Conservation (phyloP, 2,888 invertebrate genomes). For the Odontothrips loti region DNA sequence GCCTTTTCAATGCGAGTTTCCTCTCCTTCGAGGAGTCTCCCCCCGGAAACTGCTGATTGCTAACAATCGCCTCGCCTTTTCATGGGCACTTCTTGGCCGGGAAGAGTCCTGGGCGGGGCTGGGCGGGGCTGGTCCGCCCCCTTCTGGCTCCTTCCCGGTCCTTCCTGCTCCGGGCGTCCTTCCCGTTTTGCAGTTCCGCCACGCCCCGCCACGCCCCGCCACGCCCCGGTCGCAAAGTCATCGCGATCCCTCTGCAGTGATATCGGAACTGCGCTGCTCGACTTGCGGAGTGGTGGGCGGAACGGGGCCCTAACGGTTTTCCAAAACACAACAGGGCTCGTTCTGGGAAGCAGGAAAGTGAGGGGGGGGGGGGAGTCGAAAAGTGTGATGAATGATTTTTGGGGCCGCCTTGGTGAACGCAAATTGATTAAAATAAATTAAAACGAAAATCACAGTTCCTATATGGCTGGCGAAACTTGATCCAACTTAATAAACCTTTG, state of each 20-base stretch:
- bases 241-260: neutral
- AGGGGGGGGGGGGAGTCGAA: neutral
- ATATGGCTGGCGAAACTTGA: too few relatives aligned
- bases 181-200: neutral
- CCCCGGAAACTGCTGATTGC: slow-evolving; percentile 17
- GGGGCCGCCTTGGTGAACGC: too few relatives aligned
- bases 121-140: neutral
- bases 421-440: neutral
- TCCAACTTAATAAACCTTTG: too few relatives aligned
- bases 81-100: neutral
- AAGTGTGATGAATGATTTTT: neutral
- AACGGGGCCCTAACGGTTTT: neutral
- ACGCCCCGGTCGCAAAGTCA: neutral
- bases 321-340: neutral
- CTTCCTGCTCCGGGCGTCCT: neutral
- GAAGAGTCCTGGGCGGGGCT: neutral
- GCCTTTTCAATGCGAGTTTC: neutral
- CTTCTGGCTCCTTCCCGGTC: neutral
- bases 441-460: neutral
- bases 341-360: neutral
- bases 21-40: neutral
- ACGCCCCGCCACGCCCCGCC: neutral
- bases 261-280: slow-evolving; percentile 3
- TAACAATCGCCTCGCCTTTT: neutral
- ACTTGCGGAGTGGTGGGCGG: neutral